Evolutionary conservation across 2,888 invertebrate genomes (phyloP).

Genomic region (Tetropium fuscum): DNA sequence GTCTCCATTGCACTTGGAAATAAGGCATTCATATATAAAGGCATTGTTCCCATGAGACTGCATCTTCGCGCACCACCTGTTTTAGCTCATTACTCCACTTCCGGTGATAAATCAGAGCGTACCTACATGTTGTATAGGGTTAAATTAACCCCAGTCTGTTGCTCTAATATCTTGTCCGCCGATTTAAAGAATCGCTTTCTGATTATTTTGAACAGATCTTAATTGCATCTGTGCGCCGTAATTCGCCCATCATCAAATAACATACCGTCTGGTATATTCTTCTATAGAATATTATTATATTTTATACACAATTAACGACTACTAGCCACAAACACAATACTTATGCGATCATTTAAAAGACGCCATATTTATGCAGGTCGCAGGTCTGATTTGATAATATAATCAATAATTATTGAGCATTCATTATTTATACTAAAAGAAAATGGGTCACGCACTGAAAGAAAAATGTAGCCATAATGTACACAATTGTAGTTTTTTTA

Average conservation of each 20-base stretch:
- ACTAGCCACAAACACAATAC: too few species aligned
- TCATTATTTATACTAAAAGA: too few species aligned
- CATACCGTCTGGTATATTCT: neutral
- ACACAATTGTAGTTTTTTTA: too few species aligned
- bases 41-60: conserved; percentile 39
- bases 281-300: neutral
- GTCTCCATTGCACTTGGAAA: conserved; percentile 17
- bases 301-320: too few species aligned
- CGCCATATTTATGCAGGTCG: too few species aligned
- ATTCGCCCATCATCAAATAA: neutral
- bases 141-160: conserved; percentile 28
- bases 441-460: too few species aligned
- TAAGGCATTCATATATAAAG: conserved; percentile 16
- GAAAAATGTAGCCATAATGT: too few species aligned
- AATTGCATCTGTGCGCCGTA: conserved; percentile 8
- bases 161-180: conserved; percentile 14
- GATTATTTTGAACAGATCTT: conserved; percentile 21
- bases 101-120: conserved; percentile 63
- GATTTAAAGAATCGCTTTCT: conserved; percentile 23
- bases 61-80: conserved; percentile 60
- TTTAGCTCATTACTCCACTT: conserved; percentile 63
- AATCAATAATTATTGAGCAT: too few species aligned
- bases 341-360: too few species aligned
- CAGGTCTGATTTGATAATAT: too few species aligned
- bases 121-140: conserved; percentile 32